phyloP scores from a whole-genome alignment of 2,113 vertebrate genomes.

The Tetrax tetrax region DNA sequence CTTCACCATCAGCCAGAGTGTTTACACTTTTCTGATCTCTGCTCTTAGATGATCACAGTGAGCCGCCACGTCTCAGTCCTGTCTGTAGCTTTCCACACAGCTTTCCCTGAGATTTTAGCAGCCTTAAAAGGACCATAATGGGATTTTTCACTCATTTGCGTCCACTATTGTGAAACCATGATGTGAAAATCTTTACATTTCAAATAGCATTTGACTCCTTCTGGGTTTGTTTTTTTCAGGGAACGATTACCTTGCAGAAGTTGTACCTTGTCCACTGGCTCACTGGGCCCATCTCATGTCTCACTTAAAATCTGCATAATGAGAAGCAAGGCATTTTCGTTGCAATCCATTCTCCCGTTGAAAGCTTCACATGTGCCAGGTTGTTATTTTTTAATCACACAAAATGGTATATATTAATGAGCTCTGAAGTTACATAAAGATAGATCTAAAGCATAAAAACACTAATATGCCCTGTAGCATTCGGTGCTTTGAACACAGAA shows the following conservation, averaged over 20 bases:
- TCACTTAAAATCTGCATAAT: neutral
- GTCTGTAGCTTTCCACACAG: neutral
- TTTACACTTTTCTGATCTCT: neutral
- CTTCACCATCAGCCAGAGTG: neutral
- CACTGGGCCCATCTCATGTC: neutral
- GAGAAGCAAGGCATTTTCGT: constrained; percentile 31
- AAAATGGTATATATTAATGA: constrained; percentile 66
- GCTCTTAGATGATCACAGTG: neutral
- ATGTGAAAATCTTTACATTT: neutral
- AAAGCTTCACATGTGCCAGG: constrained; percentile 14
- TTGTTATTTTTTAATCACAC: constrained; percentile 57
- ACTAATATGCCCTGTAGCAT: constrained; percentile 42
- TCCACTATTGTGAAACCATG: neutral
- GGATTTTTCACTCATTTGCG: neutral
- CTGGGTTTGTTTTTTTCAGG: neutral
- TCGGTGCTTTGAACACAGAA: constrained; percentile 54
- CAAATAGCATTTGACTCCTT: neutral
- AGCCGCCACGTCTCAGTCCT: neutral
- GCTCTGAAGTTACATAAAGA: constrained; percentile 60
- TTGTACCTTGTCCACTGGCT: neutral
- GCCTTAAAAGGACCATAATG: neutral
- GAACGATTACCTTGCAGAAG: neutral
- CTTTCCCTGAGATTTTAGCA: neutral
- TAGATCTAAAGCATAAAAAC: constrained; percentile 50
- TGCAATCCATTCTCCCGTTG: constrained; percentile 30